Evolutionary conservation across 2,113 vertebrate genomes (phyloP).

Genomic region (Gobio gobio): DNA sequence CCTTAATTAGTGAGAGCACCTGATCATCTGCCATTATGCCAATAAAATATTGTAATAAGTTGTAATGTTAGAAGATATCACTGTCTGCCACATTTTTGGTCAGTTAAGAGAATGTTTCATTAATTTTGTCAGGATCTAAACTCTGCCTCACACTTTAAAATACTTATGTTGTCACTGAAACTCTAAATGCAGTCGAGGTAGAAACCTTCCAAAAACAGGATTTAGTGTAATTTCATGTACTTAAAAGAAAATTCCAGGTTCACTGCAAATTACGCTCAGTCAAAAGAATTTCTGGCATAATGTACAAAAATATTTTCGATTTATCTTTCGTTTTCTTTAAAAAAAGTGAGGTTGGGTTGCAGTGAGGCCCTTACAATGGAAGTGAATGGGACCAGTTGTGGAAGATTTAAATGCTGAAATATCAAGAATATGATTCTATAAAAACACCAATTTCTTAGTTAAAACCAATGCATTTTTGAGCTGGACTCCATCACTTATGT

Average conservation of each 20-base stretch:
- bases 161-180: conserved; percentile 32
- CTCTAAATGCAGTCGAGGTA: conserved; percentile 11
- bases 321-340: no score
- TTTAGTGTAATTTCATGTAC: neutral
- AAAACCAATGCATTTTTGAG: neutral
- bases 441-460: neutral
- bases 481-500: neutral
- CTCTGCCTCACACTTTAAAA: neutral
- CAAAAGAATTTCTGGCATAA: neutral
- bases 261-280: neutral
- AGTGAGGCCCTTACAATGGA: neutral
- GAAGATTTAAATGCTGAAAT: neutral
- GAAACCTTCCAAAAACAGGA: conserved; percentile 21
- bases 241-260: neutral
- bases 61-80: neutral
- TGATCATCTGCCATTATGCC: conserved; percentile 12
- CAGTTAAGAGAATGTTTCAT: neutral
- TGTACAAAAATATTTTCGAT: neutral
- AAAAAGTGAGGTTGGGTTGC: no score
- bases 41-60: neutral
- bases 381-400: neutral
- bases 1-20: neutral
- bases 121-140: conserved; percentile 13
- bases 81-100: neutral
- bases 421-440: neutral